Base-by-base conservation (phyloP, 2,113 vertebrate species). In the Panthera leo region DNA sequence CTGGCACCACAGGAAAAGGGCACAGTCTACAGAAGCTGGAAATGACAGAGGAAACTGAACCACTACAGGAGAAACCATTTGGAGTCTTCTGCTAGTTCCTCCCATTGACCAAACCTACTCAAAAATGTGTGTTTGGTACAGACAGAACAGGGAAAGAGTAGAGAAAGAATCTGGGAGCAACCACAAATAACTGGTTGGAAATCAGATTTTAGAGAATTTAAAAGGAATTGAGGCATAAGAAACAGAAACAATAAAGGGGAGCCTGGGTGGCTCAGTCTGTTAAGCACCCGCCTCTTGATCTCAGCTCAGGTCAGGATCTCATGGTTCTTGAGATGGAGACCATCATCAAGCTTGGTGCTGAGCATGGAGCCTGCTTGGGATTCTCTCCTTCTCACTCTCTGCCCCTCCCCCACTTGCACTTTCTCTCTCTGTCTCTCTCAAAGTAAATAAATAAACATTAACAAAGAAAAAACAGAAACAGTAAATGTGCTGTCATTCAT, bases 391-490 rank as follows among this genome's bases (percentile, higher is more conserved):
- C 55, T 61, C 58, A 8, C 55, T 61, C 58, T 61, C 21, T 23
- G 58, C 58, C 58, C 21, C 58, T 61, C 58, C 58, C 58, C 58
- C 58, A 61, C 58, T 19, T 21, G 23, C 21, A 25, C 3, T 3
- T 61, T 61, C 23, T 61, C 45, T 45, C 7, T 45, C 45, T 45
- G 7, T 45, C 45, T 45, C 58, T 61, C 55, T 58, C 58, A 21
- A 61, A 61, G 23, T 23, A 61, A 58, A 55, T 18, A 55, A 58
- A 61, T 3, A 61, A 61, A 61, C 58, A 23, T 61, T 23, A 61
- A 61, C 21, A 39, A 85, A n/a, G 42, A 92, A 80, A 34, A 91
- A 65, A 12, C 23, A 78, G 45, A 95, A 71, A 51, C 80, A 87
- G 27, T 29, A 83, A 36, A 34, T 29, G 3, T 13, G 55, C 58